phyloP scores from a whole-genome alignment of 1,140 invertebrate species.

The Pteromalus puparum region DNA sequence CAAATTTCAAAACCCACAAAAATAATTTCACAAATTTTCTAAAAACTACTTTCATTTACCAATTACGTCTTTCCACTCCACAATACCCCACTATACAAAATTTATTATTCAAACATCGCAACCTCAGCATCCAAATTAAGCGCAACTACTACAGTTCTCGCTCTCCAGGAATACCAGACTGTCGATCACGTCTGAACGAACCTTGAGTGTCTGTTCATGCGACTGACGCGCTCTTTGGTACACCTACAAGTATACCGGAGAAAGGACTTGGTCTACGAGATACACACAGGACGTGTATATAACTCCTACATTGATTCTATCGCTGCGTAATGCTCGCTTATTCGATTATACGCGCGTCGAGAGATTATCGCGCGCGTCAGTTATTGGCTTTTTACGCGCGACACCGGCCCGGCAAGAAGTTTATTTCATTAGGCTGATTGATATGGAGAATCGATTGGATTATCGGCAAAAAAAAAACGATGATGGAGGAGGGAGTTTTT shows the following conservation, averaged over 20 bases:
- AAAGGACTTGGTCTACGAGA: not conserved
- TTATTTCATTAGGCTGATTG: conserved; percentile 31
- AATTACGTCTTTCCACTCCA: too few relatives aligned
- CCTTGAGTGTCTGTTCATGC: not conserved
- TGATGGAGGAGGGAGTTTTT: not conserved
- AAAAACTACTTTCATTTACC: too few relatives aligned
- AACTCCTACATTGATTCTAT: conserved; percentile 26
- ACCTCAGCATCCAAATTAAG: too few relatives aligned
- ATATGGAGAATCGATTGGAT: conserved; percentile 38
- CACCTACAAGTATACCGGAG: not conserved
- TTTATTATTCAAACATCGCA: not conserved
- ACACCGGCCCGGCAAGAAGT: not conserved
- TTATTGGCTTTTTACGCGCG: conserved; percentile 15
- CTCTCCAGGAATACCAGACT: not conserved
- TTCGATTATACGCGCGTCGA: conserved; percentile 12
- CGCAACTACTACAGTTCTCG: not conserved
- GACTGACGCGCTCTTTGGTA: too few relatives aligned
- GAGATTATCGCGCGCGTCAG: conserved; percentile 10
- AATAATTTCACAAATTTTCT: too few relatives aligned
- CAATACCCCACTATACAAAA: not conserved
- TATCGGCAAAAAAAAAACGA: not conserved
- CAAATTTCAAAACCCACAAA: too few relatives aligned
- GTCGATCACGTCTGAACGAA: not conserved
- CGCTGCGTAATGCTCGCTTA: conserved; percentile 26
- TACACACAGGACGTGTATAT: not conserved